Conservation (phyloP, 2,888 invertebrate genomes). For the Alloscopus bannaensis region DNA sequence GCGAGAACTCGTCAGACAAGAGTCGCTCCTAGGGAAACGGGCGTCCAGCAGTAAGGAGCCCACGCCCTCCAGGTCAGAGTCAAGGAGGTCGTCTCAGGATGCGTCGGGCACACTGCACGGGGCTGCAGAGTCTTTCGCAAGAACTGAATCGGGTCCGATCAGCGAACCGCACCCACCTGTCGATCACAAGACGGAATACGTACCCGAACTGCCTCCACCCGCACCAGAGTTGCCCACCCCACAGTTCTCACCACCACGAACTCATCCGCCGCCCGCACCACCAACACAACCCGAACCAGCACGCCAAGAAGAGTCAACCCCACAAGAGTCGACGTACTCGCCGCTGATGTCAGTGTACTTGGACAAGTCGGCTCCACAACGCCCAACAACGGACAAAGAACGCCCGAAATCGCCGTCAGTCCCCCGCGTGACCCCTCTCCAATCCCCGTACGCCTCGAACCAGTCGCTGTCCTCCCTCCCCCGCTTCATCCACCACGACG, state of each 20-base stretch:
- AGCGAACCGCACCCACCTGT: background rate
- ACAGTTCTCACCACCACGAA: background rate
- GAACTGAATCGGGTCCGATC: background rate
- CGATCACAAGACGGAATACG: background rate
- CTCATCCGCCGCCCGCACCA: background rate
- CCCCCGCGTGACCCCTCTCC: too few species aligned
- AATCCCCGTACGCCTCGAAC: too few species aligned
- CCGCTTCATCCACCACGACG: too few species aligned
- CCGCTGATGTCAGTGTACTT: background rate
- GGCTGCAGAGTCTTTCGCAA: too few species aligned
- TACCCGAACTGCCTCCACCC: background rate
- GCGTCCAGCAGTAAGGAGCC: background rate
- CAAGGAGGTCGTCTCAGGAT: background rate
- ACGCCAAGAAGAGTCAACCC: background rate
- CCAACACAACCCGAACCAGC: background rate
- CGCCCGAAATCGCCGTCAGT: background rate
- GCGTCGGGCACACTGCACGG: too few species aligned
- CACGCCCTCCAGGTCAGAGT: background rate
- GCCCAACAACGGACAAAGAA: too few species aligned
- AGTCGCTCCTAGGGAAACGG: slow-evolving; percentile 6
- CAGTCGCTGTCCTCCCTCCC: too few species aligned
- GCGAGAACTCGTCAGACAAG: background rate
- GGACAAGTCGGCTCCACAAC: too few species aligned
- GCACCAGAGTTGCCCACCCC: background rate
- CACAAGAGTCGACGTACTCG: background rate